Base-by-base conservation (phyloP, 2,888 invertebrate species). In the Clivina fossor region DNA sequence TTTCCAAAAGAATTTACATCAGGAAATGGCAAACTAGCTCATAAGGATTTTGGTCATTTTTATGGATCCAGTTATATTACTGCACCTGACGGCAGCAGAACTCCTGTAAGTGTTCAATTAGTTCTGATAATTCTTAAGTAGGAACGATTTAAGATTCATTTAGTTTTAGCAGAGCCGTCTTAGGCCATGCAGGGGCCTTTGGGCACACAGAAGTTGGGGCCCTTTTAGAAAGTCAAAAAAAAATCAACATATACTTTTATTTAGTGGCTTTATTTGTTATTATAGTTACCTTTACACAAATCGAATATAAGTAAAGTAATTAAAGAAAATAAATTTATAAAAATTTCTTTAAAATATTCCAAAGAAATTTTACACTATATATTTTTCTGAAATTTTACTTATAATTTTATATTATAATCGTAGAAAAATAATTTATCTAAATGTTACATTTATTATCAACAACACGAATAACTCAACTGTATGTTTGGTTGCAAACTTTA, bases 41-140 rank as follows among this genome's bases (percentile, higher is more conserved):
- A 83, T 60, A 86, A 83, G 62, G 83, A 85, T 58, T 89, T 96
- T 64, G 96, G 98, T 7, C 90, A 88, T 64, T 99, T 97, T 71
- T 99, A 96, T 71, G 99, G 96, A 0, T 94, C 95, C 0, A 90
- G 91, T 64, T 99, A 98, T 70, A 82, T 95, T 1, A 85, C 96
- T 5, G 92, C 90, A 2, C 99, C 99, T 0, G 90, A 98, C 77
- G 98, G 97, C 1, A 81, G 83, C 32, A 80, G 97, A 68, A 95
- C 95, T 55, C 93, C 92, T n/a, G 89, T 88, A 74, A 76, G 74
- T 70, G n/a, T n/a, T n/a, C n/a, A n/a, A n/a, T n/a, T n/a, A n/a
- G n/a, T n/a, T n/a, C n/a, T n/a, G 15, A 11, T 1, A 22, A 38
- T 40, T 33, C 20, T 15, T 28, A 28, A 35, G n/a, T 4, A 16